Conservation (phyloP, 2,113 vertebrate genomes). For the Meriones unguiculatus region DNA sequence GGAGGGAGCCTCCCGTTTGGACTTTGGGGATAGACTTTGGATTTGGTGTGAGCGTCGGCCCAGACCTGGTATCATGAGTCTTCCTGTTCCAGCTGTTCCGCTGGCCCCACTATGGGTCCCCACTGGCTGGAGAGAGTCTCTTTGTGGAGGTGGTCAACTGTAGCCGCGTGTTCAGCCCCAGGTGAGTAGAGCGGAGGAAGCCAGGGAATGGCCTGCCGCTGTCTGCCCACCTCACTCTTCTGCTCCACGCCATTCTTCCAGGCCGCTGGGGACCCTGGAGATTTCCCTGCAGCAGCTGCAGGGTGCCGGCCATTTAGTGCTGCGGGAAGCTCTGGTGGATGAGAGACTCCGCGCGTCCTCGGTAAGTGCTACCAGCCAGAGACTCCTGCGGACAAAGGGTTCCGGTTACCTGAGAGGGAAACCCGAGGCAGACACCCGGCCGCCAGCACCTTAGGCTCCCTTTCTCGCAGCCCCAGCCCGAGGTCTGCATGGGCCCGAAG, state of each 20-base stretch:
- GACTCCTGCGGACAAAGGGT: neutral
- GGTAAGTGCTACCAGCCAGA: slow-evolving; percentile 84
- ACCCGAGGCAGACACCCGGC: neutral
- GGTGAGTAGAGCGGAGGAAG: slow-evolving; percentile 83
- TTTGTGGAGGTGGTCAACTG: slow-evolving; percentile 93
- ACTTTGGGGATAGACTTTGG: slow-evolving; percentile 24
- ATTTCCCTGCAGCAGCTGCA: slow-evolving; percentile 95
- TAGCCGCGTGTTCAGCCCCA: slow-evolving; percentile 94
- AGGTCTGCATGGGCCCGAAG: neutral
- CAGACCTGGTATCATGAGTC: neutral
- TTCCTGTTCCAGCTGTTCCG: slow-evolving; percentile 88
- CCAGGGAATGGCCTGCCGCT: neutral
- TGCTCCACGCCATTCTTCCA: slow-evolving; percentile 63
- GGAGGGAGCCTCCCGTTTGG: slow-evolving; percentile 3
- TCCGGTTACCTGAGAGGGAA: neutral
- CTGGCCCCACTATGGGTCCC: slow-evolving; percentile 95
- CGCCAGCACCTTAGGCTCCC: neutral
- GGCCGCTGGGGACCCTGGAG: slow-evolving; percentile 92
- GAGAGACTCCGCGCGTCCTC: slow-evolving; percentile 89
- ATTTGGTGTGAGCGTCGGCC: neutral
- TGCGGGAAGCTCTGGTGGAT: slow-evolving; percentile 92
- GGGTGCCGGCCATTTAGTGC: slow-evolving; percentile 88
- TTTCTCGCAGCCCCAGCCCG: neutral
- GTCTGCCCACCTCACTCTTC: neutral
- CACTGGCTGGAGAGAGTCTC: slow-evolving; percentile 88